phyloP scores from a whole-genome alignment of 2,888 invertebrate species.

The Eilema sororculum region DNA sequence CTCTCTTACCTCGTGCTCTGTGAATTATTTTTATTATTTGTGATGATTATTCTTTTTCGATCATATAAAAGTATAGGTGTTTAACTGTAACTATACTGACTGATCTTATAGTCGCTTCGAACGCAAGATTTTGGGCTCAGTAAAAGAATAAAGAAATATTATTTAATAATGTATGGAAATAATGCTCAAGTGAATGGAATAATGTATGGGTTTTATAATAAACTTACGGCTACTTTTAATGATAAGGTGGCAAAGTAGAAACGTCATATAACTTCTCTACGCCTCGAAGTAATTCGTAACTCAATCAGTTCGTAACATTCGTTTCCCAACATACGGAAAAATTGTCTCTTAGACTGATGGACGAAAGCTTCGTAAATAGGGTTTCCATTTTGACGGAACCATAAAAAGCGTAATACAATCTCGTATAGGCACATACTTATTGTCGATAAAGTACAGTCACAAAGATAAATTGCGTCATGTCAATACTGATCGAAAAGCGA shows the following conservation, averaged over 20 bases:
- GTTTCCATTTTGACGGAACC: slow-evolving; percentile 39
- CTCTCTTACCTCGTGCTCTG: too few species aligned
- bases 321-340: slow-evolving; percentile 18
- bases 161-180: too few species aligned
- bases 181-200: too few species aligned
- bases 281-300: slow-evolving; percentile 16
- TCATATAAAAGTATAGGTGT: too few species aligned
- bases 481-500: slow-evolving; percentile 54
- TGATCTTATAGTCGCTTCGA: too few species aligned
- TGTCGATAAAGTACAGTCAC: slow-evolving; percentile 52
- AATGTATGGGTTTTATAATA: too few species aligned
- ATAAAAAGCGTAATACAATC: slow-evolving; percentile 53
- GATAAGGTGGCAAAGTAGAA: background rate
- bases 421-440: slow-evolving; percentile 51
- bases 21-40: too few species aligned
- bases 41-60: too few species aligned
- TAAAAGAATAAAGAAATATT: too few species aligned
- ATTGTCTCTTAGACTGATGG: slow-evolving; percentile 27
- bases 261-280: background rate
- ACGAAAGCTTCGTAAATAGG: slow-evolving; percentile 36
- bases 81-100: too few species aligned
- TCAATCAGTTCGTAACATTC: slow-evolving; percentile 25
- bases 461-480: slow-evolving; percentile 53
- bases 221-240: background rate
- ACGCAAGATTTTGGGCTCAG: too few species aligned